Conservation (phyloP, 1,140 invertebrate species). For the Musca domestica region DNA sequence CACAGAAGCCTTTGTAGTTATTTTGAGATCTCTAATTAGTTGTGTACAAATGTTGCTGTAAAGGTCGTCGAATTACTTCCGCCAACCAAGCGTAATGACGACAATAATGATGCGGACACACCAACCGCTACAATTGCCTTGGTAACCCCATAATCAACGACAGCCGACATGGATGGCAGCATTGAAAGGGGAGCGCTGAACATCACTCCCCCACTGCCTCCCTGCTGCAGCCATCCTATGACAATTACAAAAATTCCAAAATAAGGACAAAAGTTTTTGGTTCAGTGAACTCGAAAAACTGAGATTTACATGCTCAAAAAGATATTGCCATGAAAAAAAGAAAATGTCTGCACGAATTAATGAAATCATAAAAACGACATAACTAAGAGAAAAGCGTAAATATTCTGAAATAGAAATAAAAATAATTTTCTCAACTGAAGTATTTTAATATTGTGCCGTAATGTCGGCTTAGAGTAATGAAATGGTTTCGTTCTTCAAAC, state of each 20-base stretch:
- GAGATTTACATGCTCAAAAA: neutral
- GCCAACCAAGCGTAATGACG: conserved; percentile 15
- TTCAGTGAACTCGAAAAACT: conserved; percentile 15
- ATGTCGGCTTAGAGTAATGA: too few relatives aligned
- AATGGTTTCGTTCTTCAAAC: too few relatives aligned
- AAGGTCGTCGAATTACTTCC: conserved; percentile 18
- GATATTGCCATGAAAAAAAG: too few relatives aligned
- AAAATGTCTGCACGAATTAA: too few relatives aligned
- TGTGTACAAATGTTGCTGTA: conserved; percentile 4
- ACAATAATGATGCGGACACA: neutral
- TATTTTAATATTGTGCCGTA: too few relatives aligned
- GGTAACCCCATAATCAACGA: neutral
- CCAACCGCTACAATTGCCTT: neutral
- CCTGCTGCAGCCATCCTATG: neutral
- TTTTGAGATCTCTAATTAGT: conserved; percentile 11
- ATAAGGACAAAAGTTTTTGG: conserved; percentile 3
- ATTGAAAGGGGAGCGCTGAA: neutral
- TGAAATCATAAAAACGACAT: too few relatives aligned
- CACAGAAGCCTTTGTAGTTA: too few relatives aligned
- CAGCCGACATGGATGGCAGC: neutral
- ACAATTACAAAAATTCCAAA: conserved; percentile 3
- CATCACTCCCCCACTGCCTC: neutral
- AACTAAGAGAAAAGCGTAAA: too few relatives aligned
- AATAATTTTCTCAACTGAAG: too few relatives aligned
- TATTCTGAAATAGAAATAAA: too few relatives aligned